phyloP scores from a whole-genome alignment of 2,888 invertebrate genomes.

The Diabrotica balteata region DNA sequence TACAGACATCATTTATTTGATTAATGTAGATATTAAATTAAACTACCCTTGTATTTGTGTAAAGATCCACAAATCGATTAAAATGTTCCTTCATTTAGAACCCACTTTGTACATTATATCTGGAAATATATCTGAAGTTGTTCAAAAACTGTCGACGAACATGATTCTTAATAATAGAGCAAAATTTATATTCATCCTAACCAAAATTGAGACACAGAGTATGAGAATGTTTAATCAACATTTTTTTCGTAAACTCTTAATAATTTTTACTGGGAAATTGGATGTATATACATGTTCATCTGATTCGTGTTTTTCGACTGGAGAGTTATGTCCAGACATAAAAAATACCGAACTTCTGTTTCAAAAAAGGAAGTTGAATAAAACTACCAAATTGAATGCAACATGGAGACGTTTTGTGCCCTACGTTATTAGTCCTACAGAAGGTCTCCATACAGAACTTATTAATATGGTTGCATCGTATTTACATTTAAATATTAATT shows the following conservation, averaged over 20 bases:
- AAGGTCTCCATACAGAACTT: constrained; percentile 8
- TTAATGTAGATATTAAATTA: constrained; percentile 8
- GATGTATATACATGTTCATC: background rate
- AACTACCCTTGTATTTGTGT: constrained; percentile 5
- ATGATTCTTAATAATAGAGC: background rate
- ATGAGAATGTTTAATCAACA: background rate
- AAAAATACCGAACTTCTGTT: background rate
- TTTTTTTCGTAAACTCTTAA: constrained; percentile 3
- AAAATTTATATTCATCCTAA: constrained; percentile 12
- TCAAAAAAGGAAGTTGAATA: background rate
- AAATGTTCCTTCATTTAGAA: background rate
- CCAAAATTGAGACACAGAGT: background rate
- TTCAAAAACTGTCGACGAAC: background rate
- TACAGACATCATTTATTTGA: constrained; percentile 5
- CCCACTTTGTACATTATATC: constrained; percentile 7
- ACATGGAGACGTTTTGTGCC: background rate
- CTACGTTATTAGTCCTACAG: background rate
- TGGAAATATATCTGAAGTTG: constrained; percentile 2
- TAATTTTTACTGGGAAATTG: background rate
- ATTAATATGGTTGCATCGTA: background rate
- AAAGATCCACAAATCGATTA: background rate
- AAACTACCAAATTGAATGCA: constrained; percentile 1
- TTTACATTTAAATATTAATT: constrained; percentile 2
- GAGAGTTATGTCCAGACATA: background rate
- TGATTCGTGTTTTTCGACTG: background rate